These are phyloP conservation scores for Cavia porcellus DNA, from an alignment of 2,113 vertebrate species.

Conservation along the genomic window DNA sequence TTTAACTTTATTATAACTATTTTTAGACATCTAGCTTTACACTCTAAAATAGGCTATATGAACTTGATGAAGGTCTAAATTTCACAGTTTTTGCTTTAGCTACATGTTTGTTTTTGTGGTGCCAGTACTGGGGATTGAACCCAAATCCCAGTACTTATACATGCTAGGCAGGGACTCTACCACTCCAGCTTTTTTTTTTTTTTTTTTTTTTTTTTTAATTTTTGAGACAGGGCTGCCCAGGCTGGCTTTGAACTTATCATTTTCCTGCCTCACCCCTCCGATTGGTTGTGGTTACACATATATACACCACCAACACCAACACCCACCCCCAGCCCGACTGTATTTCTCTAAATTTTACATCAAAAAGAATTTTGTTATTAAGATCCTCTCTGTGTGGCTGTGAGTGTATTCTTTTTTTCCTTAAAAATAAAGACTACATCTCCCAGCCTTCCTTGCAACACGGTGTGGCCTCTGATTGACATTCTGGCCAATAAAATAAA, in stretches of 20 bases:
- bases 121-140: not conserved
- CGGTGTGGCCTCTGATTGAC: not conserved
- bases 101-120: slow-evolving; percentile 15
- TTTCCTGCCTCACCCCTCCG: not conserved
- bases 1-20: not conserved
- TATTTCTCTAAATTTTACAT: slow-evolving; percentile 46
- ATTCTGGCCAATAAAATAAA: not conserved
- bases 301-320: not conserved
- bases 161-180: not conserved
- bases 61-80: not conserved
- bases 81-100: slow-evolving; percentile 49
- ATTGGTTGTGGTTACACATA: not conserved
- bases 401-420: not conserved
- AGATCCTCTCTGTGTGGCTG: not conserved
- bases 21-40: slow-evolving; percentile 13
- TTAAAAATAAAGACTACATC: slow-evolving; percentile 49
- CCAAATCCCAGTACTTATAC: not conserved
- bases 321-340: not conserved
- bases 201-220: not conserved
- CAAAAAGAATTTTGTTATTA: slow-evolving; percentile 54
- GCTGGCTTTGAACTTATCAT: not conserved
- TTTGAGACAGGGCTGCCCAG: not conserved
- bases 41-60: not conserved
- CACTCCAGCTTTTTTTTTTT: not conserved
- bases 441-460: slow-evolving; percentile 49